Evolutionary conservation across 2,888 invertebrate species (phyloP).

Genomic region (Digitonthophagus gazella): DNA sequence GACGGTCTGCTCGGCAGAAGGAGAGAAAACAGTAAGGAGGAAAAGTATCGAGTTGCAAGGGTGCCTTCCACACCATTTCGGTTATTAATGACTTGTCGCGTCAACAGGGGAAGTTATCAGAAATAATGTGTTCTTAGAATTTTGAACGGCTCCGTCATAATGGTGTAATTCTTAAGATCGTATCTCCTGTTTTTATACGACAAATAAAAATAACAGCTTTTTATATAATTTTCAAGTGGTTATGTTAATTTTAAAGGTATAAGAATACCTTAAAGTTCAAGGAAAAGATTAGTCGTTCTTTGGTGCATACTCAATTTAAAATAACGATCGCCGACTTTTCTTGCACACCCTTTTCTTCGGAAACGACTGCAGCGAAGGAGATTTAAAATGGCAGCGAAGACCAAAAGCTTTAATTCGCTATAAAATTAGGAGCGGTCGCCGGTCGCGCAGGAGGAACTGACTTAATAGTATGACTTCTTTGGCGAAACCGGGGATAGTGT

Average conservation of each 20-base stretch:
- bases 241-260: too few species aligned
- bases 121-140: background rate
- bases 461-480: constrained; percentile 25
- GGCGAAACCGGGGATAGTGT: constrained; percentile 2
- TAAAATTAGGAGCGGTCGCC: background rate
- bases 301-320: background rate
- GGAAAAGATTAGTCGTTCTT: background rate
- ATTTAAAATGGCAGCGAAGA: background rate
- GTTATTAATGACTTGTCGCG: background rate
- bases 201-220: too few species aligned
- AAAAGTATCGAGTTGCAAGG: background rate
- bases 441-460: background rate
- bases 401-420: background rate
- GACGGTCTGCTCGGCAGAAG: background rate
- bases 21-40: background rate
- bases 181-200: background rate
- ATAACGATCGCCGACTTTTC: background rate
- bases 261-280: background rate
- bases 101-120: background rate
- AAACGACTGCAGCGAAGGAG: background rate
- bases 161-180: background rate
- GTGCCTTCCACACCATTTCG: background rate
- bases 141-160: background rate
- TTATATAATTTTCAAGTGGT: too few species aligned
- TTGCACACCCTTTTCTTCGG: background rate